Base-by-base conservation (phyloP, 2,113 vertebrate genomes). In the Megaceryle maxima region DNA sequence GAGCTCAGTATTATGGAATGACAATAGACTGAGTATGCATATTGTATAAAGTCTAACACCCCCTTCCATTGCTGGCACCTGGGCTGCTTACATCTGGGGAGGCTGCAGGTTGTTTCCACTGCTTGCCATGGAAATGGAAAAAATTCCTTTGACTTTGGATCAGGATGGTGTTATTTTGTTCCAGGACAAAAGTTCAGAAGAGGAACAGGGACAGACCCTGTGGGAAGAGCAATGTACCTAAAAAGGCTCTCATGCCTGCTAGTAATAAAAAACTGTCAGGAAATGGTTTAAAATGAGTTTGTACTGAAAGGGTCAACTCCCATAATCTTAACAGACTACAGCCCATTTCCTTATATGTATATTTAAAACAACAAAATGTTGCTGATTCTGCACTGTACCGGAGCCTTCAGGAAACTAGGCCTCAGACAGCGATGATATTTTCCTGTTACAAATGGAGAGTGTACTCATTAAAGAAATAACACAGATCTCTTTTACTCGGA, bases 311-410 rank as follows among this genome's bases (percentile, higher is more conserved):
- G 51, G 80, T 82, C 86, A 88, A 31, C 21, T 50, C 43, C 31
- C 6, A 5, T 59, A 82, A 93, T 72, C 57, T 66, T 76, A 76
- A 10, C 9, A 84, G 93, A 83, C 39, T 78, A 41, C 7, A 83
- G 28, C 6, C 37, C 22, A 63, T 95, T 97, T 97, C 94, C 97
- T 95, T 92, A 77, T 76, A 50, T 48, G 37, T 50, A 66, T 89
- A 46, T 85, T 63, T 66, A 60, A 93, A 90, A 82, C 37, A 85
- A 85, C 35, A 74, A 76, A 87, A 66, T 70, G 7, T 95, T 85
- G 94, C 83, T 94, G 94, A 94, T 79, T 39, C 67, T 88, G 94
- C 91, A 94, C 37, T 94, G 78, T 68, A 46, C 92, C 37, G 48
- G 81, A 55, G 22, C 57, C 62, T 95, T 68, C 83, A 94, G 96